Base-by-base conservation (phyloP, 2,113 vertebrate species). In the Sylvietta virens region DNA sequence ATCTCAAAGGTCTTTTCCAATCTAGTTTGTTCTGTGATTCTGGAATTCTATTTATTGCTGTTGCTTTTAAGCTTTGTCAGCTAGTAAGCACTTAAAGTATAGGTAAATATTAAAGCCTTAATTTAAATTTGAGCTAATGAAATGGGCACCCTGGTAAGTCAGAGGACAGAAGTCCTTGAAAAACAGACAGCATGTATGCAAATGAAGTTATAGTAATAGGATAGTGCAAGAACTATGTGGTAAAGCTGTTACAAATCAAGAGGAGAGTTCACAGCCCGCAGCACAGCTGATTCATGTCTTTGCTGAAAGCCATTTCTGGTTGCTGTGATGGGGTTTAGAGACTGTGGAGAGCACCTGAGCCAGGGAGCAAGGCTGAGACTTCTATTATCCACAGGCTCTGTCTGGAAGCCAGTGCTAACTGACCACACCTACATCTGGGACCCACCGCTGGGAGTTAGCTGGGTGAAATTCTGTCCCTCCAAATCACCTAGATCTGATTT, bases 101-200 rank as follows among this genome's bases (percentile, higher is more conserved):
- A 90, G 88, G 88, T 61, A 91, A 95, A 90, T 83, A 90, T 65
- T 84, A 92, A 88, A 88, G n/a, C 11, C 18, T 79, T 72, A 66
- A 81, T 72, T 88, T 94, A 44, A 78, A 81, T 13, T 60, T 7
- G 20, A 90, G 16, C 47, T 92, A 90, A 92, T 86, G 53, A 83
- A 88, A 86, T 26, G 30, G 23, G n/a, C 12, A 28, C 7, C 18
- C 26, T 84, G 37, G 3, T 48, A 56, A 90, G 37, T 45, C 64
- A 81, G 76, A 82, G 73, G 64, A 72, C 76, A 92, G 85, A 78
- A 90, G 76, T 86, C 51, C n/a, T 64, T 62, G 53, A 60, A 48
- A 79, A 74, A 44, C 44, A 95, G 31, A 27, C 10, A 77, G 13
- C 9, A 3, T 1, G 4, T 23, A 35, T 11, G 17, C 62, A 70